Evolutionary conservation across 1,140 invertebrate species (phyloP).

Genomic region (Dreissena rostriformis): DNA sequence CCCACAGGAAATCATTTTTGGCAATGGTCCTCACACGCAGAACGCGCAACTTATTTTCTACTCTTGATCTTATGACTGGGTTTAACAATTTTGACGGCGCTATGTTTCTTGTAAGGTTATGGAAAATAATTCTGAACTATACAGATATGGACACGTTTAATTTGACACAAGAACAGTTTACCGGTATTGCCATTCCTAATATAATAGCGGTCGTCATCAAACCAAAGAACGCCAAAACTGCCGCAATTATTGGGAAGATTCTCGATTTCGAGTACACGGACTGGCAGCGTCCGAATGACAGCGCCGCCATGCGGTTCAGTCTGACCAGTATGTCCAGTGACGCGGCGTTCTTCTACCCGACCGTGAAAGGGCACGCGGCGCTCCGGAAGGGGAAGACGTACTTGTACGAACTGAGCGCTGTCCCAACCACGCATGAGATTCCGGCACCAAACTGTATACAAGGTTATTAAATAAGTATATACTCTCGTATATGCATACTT

Average conservation of each 20-base stretch:
- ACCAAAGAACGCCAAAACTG: constrained; percentile 10
- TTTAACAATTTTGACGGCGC: constrained; percentile 41
- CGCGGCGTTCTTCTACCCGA: neutral
- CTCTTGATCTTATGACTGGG: constrained; percentile 54
- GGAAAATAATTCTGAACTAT: neutral
- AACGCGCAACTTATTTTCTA: constrained; percentile 25
- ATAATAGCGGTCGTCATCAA: neutral
- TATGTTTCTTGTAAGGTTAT: neutral
- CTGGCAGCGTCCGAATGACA: constrained; percentile 10
- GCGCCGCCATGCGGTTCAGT: neutral
- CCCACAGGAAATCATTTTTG: constrained; percentile 13
- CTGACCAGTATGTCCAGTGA: neutral
- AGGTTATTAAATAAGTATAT: neutral
- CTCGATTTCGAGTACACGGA: constrained; percentile 8
- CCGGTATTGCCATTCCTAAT: neutral
- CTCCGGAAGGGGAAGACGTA: neutral
- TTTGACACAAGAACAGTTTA: constrained; percentile 12
- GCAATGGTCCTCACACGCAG: neutral
- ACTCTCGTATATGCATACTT: no score
- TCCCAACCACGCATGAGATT: neutral
- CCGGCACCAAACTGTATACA: neutral
- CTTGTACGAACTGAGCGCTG: neutral
- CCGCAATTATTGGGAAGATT: neutral
- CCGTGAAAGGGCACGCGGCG: constrained; percentile 4
- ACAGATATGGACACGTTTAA: neutral